Conservation (phyloP, 1,140 invertebrate genomes). For the Drosophila mayri region DNA sequence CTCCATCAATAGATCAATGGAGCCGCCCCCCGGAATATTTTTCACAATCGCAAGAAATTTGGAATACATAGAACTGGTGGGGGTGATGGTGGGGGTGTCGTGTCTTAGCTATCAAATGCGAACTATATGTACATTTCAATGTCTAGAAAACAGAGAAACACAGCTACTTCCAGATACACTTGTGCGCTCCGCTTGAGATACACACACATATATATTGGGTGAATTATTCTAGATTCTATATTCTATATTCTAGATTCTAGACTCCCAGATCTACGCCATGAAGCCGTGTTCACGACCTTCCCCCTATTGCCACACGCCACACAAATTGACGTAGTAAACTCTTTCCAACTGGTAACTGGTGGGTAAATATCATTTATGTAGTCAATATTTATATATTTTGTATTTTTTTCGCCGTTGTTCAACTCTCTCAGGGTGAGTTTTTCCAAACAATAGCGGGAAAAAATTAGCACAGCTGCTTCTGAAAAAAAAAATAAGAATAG, state of each 20-base stretch:
- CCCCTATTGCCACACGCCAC: slow-evolving; percentile 37
- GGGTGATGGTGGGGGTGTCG: background rate
- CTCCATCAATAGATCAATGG: slow-evolving; percentile 21
- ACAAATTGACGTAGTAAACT: slow-evolving; percentile 53
- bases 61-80: background rate
- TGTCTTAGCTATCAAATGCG: slow-evolving; percentile 26
- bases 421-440: slow-evolving; percentile 65
- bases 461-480: slow-evolving; percentile 74
- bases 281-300: slow-evolving; percentile 41
- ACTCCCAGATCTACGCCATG: slow-evolving; percentile 6
- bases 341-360: slow-evolving; percentile 34
- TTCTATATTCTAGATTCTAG: slow-evolving; percentile 3
- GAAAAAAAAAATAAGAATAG: slow-evolving; percentile 44
- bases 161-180: slow-evolving; percentile 21
- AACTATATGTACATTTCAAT: slow-evolving; percentile 19
- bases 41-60: background rate
- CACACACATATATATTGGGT: background rate
- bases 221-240: slow-evolving; percentile 15
- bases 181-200: background rate
- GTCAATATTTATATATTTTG: slow-evolving; percentile 45
- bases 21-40: slow-evolving; percentile 9
- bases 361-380: slow-evolving; percentile 59
- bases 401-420: slow-evolving; percentile 35
- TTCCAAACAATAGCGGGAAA: slow-evolving; percentile 71
- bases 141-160: slow-evolving; percentile 11